These are phyloP conservation scores for Micrastur ruficollis DNA, from an alignment of 2,797 vertebrate species.

Conservation along the genomic window DNA sequence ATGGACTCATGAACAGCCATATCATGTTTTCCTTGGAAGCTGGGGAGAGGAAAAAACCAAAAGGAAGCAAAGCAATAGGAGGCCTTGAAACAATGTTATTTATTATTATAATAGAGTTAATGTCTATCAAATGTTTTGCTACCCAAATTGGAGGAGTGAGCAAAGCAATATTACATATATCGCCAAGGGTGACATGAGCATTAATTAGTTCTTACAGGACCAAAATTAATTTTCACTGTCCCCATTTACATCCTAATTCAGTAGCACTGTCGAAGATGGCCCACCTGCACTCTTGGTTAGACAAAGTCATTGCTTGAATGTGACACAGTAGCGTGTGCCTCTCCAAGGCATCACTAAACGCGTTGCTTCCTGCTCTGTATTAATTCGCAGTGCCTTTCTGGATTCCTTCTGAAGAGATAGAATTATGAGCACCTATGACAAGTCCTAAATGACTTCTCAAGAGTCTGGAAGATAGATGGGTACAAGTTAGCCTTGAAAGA, in stretches of 20 bases:
- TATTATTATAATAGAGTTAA: too few species aligned
- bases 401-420: background rate
- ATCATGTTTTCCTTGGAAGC: background rate
- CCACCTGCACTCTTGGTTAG: background rate
- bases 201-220: background rate
- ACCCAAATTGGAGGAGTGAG: background rate
- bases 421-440: background rate
- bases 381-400: background rate
- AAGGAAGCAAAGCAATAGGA: background rate
- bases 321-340: background rate
- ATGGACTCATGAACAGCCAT: background rate
- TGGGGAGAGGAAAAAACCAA: background rate
- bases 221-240: background rate
- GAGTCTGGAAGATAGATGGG: too few species aligned
- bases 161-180: background rate
- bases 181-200: background rate
- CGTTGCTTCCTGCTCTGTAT: too few species aligned
- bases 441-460: background rate
- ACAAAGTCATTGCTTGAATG: too few species aligned
- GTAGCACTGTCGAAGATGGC: background rate
- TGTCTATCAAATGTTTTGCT: accelerated
- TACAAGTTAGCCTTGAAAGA: background rate
- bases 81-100: background rate
- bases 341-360: background rate
- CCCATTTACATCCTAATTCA: background rate